Evolutionary conservation across 2,797 vertebrate species (phyloP).

Genomic region (Dallia pectoralis): DNA sequence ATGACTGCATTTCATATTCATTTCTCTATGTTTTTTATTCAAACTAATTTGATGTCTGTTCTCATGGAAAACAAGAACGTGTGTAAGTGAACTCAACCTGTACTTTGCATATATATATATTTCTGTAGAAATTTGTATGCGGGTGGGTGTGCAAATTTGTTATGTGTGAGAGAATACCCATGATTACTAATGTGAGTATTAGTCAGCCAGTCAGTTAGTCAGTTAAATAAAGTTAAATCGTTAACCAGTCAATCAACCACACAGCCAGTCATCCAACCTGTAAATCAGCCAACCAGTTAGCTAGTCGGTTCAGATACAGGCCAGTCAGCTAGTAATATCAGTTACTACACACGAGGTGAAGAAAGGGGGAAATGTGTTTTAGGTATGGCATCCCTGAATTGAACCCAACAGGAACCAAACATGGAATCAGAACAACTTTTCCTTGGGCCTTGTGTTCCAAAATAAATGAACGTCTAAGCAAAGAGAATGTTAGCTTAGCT

Average conservation of each 20-base stretch:
- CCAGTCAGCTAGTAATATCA: slow-evolving; percentile 62
- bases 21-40: no score
- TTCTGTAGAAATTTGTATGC: neutral
- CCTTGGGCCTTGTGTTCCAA: neutral
- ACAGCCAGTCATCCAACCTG: slow-evolving; percentile 3
- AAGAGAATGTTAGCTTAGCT: neutral
- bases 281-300: slow-evolving; percentile 34
- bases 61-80: no score
- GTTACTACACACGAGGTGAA: slow-evolving; percentile 57
- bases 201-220: no score
- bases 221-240: no score
- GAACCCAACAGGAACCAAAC: slow-evolving; percentile 21
- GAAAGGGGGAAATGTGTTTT: slow-evolving; percentile 50
- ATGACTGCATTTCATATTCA: no score
- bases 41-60: no score
- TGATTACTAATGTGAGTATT: neutral
- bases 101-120: no score
- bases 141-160: slow-evolving; percentile 10
- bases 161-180: neutral
- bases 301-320: slow-evolving; percentile 44
- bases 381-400: slow-evolving; percentile 47
- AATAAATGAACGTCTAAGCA: neutral
- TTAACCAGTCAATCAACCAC: neutral
- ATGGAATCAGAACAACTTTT: neutral
- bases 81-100: no score